Evolutionary conservation across 2,113 vertebrate genomes (phyloP).

Genomic region (Zosterops hypoxanthus): DNA sequence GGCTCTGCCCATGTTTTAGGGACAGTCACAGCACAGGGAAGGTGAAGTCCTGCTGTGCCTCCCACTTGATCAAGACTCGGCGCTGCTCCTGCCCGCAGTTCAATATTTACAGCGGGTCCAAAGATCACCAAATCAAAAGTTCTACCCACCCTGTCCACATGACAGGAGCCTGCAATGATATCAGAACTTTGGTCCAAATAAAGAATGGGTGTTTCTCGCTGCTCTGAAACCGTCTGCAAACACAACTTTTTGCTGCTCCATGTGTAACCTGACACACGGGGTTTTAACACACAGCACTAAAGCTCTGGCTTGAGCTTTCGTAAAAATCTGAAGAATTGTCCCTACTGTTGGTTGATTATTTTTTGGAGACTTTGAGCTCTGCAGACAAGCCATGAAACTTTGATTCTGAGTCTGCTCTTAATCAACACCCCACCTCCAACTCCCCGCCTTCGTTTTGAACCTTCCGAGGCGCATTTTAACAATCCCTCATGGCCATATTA

Average conservation of each 20-base stretch:
- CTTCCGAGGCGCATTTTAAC: rapidly evolving
- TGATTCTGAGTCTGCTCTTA: not conserved
- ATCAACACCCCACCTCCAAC: not conserved
- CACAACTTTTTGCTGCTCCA: not conserved
- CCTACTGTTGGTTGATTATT: not conserved
- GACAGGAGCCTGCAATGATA: not conserved
- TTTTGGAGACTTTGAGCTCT: not conserved
- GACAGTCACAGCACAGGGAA: not conserved
- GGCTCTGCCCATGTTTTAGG: not conserved
- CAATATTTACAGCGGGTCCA: not conserved
- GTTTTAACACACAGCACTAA: not conserved
- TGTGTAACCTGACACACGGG: not conserved
- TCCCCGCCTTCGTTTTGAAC: not conserved
- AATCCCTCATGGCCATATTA: rapidly evolving
- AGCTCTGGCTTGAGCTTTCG: not conserved
- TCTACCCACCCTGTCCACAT: not conserved
- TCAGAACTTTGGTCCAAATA: not conserved
- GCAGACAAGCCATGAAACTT: not conserved
- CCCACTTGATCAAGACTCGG: not conserved
- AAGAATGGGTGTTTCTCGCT: not conserved
- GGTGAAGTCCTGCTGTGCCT: not conserved
- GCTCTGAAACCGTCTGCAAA: not conserved
- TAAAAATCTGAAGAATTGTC: not conserved
- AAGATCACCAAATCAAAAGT: conserved; percentile 19
- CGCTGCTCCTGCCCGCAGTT: not conserved